These are phyloP conservation scores for Pipistrellus pipistrellus DNA, from an alignment of 2,797 vertebrate genomes.

Conservation along the genomic window DNA sequence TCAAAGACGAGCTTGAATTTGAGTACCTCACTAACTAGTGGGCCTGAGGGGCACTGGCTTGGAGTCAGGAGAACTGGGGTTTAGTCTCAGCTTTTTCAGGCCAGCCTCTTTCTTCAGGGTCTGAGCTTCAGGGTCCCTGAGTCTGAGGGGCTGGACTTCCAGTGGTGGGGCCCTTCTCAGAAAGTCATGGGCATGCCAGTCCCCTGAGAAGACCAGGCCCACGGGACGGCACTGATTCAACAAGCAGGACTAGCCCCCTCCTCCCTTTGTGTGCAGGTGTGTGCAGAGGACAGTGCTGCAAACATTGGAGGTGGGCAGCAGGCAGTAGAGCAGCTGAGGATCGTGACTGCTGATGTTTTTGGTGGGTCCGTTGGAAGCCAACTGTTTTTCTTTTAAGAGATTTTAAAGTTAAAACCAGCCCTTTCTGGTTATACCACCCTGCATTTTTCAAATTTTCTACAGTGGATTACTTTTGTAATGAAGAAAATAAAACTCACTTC, in stretches of 20 bases:
- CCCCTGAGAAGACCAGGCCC: not conserved
- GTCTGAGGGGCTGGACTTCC: not conserved
- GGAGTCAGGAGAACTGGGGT: not conserved
- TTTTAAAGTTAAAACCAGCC: conserved; percentile 20
- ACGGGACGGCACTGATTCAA: not conserved
- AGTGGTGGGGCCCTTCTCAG: not conserved
- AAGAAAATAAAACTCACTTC: conserved; percentile 46
- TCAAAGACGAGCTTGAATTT: not conserved
- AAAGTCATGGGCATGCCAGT: not conserved
- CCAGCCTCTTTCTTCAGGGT: not conserved
- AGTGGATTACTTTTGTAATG: conserved; percentile 35
- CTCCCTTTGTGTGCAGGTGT: too few relatives aligned
- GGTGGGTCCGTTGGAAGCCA: not conserved
- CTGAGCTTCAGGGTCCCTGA: not conserved
- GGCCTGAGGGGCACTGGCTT: not conserved
- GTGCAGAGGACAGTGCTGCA: not conserved
- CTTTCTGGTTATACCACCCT: conserved; percentile 18
- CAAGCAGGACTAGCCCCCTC: not conserved
- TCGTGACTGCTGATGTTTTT: not conserved
- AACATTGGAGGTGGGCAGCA: not conserved
- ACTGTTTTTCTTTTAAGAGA: not conserved
- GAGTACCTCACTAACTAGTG: not conserved
- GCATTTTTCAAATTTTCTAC: conserved; percentile 47
- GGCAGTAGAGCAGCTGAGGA: not conserved
- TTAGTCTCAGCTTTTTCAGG: not conserved